These are phyloP conservation scores for Pseudomyrmex cubaensis DNA, from an alignment of 1,140 invertebrate species.

Conservation along the genomic window DNA sequence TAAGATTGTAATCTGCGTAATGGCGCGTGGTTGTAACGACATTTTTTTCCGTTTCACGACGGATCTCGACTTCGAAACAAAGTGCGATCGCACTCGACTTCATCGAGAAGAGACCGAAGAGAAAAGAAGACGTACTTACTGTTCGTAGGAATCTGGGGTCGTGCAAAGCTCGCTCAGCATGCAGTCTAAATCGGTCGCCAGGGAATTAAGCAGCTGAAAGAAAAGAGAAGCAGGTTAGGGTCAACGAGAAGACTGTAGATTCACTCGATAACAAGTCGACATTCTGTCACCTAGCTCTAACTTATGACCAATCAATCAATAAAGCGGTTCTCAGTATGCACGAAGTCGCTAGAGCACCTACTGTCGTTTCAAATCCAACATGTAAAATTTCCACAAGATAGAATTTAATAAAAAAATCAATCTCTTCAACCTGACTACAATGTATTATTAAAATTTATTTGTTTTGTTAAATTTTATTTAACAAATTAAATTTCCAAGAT, in stretches of 20 bases:
- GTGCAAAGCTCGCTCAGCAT: slow-evolving; percentile 89
- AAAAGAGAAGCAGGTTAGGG: slow-evolving; percentile 69
- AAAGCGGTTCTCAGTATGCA: neutral
- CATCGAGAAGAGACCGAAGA: slow-evolving; percentile 4
- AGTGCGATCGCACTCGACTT: slow-evolving; percentile 51
- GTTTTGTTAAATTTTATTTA: too few relatives aligned
- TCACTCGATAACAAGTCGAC: slow-evolving; percentile 34
- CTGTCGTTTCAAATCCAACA: neutral
- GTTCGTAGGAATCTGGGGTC: slow-evolving; percentile 79
- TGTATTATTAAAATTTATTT: too few relatives aligned
- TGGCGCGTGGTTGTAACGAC: neutral
- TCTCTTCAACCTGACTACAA: too few relatives aligned
- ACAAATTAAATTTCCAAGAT: too few relatives aligned
- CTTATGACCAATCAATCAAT: neutral
- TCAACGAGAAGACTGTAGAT: neutral
- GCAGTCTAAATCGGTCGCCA: slow-evolving; percentile 90
- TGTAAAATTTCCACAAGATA: neutral
- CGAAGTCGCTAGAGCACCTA: too few relatives aligned
- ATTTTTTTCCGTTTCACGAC: neutral
- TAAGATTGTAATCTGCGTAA: neutral
- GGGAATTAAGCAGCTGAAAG: slow-evolving; percentile 89
- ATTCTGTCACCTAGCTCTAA: neutral
- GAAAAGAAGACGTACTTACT: slow-evolving; percentile 74
- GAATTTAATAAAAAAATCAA: too few relatives aligned
- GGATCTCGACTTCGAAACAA: neutral